These are phyloP conservation scores for Elephantulus edwardii DNA, from an alignment of 2,113 vertebrate species.

Conservation along the genomic window DNA sequence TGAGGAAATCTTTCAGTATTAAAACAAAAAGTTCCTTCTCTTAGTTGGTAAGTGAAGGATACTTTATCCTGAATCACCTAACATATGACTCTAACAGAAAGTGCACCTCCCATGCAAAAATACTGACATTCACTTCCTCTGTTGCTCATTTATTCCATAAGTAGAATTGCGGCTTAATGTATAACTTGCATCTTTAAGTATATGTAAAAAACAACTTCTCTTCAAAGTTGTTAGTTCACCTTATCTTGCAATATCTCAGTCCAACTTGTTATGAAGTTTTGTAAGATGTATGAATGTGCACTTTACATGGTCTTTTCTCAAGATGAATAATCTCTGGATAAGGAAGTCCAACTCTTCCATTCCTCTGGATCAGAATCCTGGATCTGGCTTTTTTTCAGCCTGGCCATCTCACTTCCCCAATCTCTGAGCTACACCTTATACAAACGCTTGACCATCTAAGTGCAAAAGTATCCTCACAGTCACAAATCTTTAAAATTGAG, in stretches of 20 bases:
- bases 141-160: neutral
- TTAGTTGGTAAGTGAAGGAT: neutral
- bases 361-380: neutral
- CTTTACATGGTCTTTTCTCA: neutral
- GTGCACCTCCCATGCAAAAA: neutral
- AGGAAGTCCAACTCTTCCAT: fast-evolving
- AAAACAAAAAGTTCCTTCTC: too few species aligned
- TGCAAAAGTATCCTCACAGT: neutral
- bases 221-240: neutral
- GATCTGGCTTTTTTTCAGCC: too few species aligned
- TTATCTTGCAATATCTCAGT: neutral
- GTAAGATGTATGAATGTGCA: neutral
- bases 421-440: fast-evolving
- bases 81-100: neutral
- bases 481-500: neutral
- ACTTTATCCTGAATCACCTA: neutral
- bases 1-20: neutral
- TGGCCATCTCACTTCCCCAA: fast-evolving
- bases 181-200: neutral
- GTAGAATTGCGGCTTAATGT: neutral
- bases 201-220: neutral
- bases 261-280: neutral
- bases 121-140: neutral
- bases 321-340: neutral
- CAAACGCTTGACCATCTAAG: neutral